Conservation (phyloP, 2,113 vertebrate species). For the Sorex fumeus region DNA sequence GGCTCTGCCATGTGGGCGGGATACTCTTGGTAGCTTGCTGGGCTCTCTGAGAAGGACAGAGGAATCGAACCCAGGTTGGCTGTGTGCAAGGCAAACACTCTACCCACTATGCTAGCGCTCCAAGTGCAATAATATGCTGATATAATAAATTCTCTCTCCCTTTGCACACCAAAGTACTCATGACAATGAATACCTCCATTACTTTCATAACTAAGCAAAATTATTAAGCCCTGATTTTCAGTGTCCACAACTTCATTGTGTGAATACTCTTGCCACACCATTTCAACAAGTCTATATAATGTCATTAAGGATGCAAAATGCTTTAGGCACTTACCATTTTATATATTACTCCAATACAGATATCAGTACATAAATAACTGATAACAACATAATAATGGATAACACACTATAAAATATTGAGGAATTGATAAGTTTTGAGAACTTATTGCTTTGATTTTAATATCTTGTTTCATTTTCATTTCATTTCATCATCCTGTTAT, state of each 20-base stretch:
- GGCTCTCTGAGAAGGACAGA: too few species aligned
- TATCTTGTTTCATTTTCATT: too few species aligned
- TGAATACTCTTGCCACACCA: background rate
- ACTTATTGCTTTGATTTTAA: slow-evolving; percentile 20
- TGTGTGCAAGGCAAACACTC: too few species aligned
- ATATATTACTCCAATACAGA: background rate
- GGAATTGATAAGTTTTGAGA: background rate
- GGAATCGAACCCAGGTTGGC: too few species aligned
- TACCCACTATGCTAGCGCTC: too few species aligned
- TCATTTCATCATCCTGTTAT: too few species aligned
- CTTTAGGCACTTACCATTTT: background rate
- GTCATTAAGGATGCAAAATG: background rate
- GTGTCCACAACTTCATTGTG: background rate
- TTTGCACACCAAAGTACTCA: background rate
- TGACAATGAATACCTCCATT: background rate
- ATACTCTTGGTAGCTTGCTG: too few species aligned
- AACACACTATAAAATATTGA: background rate
- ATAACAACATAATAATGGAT: background rate
- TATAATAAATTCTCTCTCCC: background rate
- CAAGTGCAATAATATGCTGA: background rate
- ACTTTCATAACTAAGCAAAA: background rate
- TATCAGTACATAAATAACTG: background rate
- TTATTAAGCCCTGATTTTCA: background rate
- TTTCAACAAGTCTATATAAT: background rate
- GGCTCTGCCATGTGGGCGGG: too few species aligned